Conservation (phyloP, 2,113 vertebrate species). For the Oreochromis aureus region DNA sequence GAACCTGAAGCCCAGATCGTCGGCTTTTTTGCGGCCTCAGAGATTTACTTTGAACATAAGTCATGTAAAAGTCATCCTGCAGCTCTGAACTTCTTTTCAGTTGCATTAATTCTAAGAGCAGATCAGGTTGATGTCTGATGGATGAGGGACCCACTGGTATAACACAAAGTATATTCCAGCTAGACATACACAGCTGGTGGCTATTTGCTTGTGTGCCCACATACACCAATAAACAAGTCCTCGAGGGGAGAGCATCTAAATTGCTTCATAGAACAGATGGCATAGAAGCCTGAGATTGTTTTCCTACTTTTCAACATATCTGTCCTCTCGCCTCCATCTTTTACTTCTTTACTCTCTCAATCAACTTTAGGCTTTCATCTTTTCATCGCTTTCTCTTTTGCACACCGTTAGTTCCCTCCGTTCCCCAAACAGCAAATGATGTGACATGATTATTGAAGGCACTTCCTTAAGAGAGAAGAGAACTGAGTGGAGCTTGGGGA, state of each 20-base stretch:
- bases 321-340: neutral
- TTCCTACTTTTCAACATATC: neutral
- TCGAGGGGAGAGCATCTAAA: neutral
- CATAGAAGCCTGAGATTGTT: neutral
- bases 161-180: neutral
- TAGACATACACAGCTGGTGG: neutral
- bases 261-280: conserved; percentile 36
- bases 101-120: neutral
- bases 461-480: neutral
- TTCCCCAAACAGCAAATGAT: conserved; percentile 18
- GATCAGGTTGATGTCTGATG: neutral
- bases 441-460: conserved; percentile 12
- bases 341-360: neutral
- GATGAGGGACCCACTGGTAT: neutral
- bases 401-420: neutral
- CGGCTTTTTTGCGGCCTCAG: neutral
- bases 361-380: neutral
- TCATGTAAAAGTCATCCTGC: neutral
- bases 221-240: neutral
- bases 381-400: neutral
- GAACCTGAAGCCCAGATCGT: neutral
- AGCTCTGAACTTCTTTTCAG: neutral
- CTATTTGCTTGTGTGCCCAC: neutral
- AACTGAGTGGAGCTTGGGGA: conserved; percentile 22
- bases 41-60: neutral